Evolutionary conservation across 2,797 vertebrate genomes (phyloP).

Genomic region (Pipistrellus pygmaeus): DNA sequence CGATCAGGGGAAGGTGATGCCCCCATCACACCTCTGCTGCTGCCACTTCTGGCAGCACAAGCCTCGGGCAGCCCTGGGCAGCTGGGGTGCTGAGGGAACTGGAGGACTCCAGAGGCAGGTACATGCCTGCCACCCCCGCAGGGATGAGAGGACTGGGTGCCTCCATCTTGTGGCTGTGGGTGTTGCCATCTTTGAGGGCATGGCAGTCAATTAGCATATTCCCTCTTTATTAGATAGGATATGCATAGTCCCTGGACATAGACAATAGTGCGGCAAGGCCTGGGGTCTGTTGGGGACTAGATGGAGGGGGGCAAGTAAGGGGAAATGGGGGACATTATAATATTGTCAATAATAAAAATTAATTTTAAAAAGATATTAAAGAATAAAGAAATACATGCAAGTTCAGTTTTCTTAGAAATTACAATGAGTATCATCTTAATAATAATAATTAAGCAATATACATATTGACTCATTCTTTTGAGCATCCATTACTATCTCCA

Average conservation of each 20-base stretch:
- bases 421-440: neutral
- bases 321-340: neutral
- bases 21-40: too few species aligned
- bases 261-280: neutral
- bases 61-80: too few species aligned
- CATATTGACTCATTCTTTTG: neutral
- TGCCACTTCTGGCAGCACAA: too few species aligned
- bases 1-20: too few species aligned
- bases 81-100: too few species aligned
- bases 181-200: too few species aligned
- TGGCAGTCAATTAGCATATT: too few species aligned
- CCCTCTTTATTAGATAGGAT: too few species aligned
- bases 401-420: neutral
- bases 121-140: too few species aligned
- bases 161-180: too few species aligned
- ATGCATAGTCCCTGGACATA: neutral
- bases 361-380: neutral
- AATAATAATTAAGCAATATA: neutral
- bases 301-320: neutral
- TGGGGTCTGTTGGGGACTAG: neutral
- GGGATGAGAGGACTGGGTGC: too few species aligned
- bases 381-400: neutral
- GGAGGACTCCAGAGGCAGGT: too few species aligned
- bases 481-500: neutral
- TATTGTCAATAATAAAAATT: neutral